A percentile compares a stretch with the other conserved stretches of the same genome.
Evolutionary conservation across 1,140 invertebrate genomes (phyloP).

Genomic region (Drosophila sechellia): DNA sequence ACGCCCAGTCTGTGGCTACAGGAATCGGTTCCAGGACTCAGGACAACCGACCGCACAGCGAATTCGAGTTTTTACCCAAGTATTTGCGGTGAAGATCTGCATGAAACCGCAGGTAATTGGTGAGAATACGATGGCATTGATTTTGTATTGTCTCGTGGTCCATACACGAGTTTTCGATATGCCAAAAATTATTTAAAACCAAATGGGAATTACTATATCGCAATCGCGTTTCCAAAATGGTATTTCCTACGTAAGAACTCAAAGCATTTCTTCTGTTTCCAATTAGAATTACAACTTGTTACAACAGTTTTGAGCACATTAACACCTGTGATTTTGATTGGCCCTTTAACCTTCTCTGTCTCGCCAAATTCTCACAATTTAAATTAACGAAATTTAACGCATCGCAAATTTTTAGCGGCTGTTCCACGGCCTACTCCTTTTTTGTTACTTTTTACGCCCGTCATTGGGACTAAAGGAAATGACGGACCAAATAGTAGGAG

Average conservation of each 20-base stretch:
- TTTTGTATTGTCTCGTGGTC: constrained; percentile 66
- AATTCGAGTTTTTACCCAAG: constrained; percentile 34
- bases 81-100: constrained; percentile 25
- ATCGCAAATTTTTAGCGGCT: constrained; percentile 65
- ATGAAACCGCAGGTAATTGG: constrained; percentile 39
- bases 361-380: constrained; percentile 27
- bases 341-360: background rate
- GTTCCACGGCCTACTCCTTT: constrained; percentile 14
- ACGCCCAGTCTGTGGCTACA: constrained; percentile 32
- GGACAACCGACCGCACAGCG: constrained; percentile 40
- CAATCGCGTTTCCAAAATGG: no score
- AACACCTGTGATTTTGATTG: constrained; percentile 10
- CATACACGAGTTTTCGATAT: background rate
- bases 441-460: constrained; percentile 28
- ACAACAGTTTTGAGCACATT: constrained; percentile 18
- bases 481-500: constrained; percentile 36
- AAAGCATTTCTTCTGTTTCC: background rate
- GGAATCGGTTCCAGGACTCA: constrained; percentile 22
- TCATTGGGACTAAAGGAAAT: constrained; percentile 48
- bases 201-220: no score
- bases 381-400: constrained; percentile 78
- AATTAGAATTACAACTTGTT: background rate
- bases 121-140: constrained; percentile 25
- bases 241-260: no score
- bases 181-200: no score